Evolutionary conservation across 1,140 invertebrate species (phyloP).

Genomic region (Drosophila nigromelanica): DNA sequence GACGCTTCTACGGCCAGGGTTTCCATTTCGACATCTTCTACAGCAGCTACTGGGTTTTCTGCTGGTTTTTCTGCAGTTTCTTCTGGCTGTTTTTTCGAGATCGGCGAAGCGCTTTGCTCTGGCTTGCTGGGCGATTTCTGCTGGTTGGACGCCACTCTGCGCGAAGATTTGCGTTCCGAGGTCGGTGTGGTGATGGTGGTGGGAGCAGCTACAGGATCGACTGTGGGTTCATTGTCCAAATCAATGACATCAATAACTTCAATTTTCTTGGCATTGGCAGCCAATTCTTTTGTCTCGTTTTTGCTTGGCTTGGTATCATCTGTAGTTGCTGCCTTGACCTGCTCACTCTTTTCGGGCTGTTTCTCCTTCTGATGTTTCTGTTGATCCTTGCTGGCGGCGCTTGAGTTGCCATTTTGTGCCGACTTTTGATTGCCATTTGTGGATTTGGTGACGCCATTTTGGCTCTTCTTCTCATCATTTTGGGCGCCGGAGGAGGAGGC

Average conservation of each 20-base stretch:
- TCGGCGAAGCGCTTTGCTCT: conserved; percentile 23
- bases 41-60: neutral
- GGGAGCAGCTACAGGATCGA: neutral
- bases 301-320: conserved; percentile 17
- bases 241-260: conserved; percentile 20
- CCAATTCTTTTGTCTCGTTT: conserved; percentile 24
- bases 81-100: conserved; percentile 16
- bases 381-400: conserved; percentile 41
- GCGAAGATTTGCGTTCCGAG: conserved; percentile 53
- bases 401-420: conserved; percentile 55
- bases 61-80: neutral
- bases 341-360: conserved; percentile 27
- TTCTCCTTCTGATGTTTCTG: conserved; percentile 52
- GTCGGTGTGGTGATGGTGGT: conserved; percentile 41
- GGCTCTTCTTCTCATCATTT: conserved; percentile 59
- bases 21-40: conserved; percentile 77
- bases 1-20: conserved; percentile 58
- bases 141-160: conserved; percentile 34
- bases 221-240: conserved; percentile 4
- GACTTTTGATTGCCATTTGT: conserved; percentile 59
- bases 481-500: neutral
- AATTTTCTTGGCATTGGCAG: conserved; percentile 6
- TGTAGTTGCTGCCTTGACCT: conserved; percentile 12
- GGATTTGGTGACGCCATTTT: conserved; percentile 60
- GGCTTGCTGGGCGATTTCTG: conserved; percentile 49